Conservation (phyloP, 2,888 invertebrate genomes). For the Hyposoter dolosus region DNA sequence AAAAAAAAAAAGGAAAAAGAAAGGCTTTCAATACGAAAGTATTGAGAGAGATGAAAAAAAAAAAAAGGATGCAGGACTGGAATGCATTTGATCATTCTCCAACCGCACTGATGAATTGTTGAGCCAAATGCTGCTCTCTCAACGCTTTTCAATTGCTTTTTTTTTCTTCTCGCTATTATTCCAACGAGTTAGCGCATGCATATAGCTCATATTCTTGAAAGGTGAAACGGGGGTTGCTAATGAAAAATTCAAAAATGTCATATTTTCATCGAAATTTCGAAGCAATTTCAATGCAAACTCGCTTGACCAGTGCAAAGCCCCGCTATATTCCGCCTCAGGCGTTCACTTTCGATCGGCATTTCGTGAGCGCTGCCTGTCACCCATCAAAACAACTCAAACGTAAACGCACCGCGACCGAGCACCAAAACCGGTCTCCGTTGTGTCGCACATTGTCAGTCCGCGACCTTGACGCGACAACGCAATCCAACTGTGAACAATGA, state of each 20-base stretch:
- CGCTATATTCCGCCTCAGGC: too few relatives aligned
- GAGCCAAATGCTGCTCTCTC: slow-evolving; percentile 41
- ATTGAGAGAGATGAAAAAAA: slow-evolving; percentile 53
- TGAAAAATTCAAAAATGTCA: too few relatives aligned
- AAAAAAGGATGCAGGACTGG: slow-evolving; percentile 4
- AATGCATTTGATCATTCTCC: slow-evolving; percentile 60
- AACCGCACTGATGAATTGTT: slow-evolving; percentile 11
- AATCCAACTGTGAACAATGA: background rate
- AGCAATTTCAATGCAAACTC: too few relatives aligned
- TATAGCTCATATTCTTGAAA: background rate
- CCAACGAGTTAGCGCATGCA: background rate
- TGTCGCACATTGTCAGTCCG: slow-evolving; percentile 9
- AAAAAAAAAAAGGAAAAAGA: slow-evolving; percentile 66
- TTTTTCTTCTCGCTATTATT: background rate
- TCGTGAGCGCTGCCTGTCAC: background rate
- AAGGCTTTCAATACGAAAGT: slow-evolving; percentile 59
- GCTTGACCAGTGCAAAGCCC: too few relatives aligned
- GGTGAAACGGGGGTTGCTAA: too few relatives aligned
- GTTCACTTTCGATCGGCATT: background rate
- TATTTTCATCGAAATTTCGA: too few relatives aligned
- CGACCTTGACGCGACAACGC: slow-evolving; percentile 56
- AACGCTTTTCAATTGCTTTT: background rate
- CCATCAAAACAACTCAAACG: background rate
- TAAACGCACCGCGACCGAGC: background rate
- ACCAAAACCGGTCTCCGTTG: slow-evolving; percentile 27